Evolutionary conservation across 2,797 vertebrate species (phyloP).

Genomic region (Sibirionetta formosa): DNA sequence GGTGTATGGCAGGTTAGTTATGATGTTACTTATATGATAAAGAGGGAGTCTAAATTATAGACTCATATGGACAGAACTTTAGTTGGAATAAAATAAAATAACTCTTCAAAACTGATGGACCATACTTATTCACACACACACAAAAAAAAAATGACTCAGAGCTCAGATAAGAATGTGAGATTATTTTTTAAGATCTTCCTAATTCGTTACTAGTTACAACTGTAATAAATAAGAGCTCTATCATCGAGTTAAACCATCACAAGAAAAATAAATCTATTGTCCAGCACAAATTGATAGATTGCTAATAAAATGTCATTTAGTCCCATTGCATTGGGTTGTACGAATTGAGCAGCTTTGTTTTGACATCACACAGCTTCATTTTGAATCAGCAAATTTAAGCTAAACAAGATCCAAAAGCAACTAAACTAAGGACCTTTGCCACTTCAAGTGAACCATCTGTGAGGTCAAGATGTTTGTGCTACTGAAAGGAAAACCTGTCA

Average conservation of each 20-base stretch:
- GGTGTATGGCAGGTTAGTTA: not conserved
- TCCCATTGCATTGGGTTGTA: not conserved
- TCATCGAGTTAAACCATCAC: slow-evolving; percentile 1
- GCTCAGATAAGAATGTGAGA: slow-evolving; percentile 29
- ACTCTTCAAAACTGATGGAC: not conserved
- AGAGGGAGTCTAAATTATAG: not conserved
- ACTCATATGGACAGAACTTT: not conserved
- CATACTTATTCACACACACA: not conserved
- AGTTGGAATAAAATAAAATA: not conserved
- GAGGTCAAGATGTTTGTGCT: slow-evolving; percentile 40
- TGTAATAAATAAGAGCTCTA: slow-evolving; percentile 10
- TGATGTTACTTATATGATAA: not conserved
- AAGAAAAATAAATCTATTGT: slow-evolving; percentile 4
- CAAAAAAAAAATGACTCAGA: not conserved
- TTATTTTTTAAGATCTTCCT: not conserved
- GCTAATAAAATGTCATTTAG: not conserved
- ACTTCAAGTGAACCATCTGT: not conserved
- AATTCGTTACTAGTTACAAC: slow-evolving; percentile 14
- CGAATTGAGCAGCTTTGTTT: not conserved
- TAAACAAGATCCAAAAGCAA: not conserved
- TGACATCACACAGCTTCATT: not conserved
- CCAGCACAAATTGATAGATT: not conserved
- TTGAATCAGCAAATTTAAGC: not conserved
- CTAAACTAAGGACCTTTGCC: not conserved
- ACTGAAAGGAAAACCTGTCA: slow-evolving; percentile 43